Conservation (phyloP, 2,888 invertebrate genomes). For the Sthenelais limicola region DNA sequence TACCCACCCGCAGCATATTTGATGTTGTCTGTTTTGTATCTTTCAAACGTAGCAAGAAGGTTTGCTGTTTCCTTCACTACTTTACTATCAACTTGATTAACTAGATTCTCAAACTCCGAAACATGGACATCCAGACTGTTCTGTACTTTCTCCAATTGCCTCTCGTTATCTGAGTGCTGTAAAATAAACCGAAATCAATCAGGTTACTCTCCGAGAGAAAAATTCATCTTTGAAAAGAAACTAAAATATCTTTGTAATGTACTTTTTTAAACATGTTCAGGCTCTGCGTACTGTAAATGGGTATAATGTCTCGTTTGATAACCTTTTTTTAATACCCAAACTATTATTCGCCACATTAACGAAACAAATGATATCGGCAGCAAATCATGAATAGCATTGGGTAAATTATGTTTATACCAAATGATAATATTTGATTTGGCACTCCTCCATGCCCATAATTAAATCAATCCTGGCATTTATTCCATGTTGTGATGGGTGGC, state of each 20-base stretch:
- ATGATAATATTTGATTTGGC: no score
- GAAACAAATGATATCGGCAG: slow-evolving; percentile 10
- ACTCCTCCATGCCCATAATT: no score
- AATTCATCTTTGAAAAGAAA: background rate
- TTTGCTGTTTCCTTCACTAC: slow-evolving; percentile 70
- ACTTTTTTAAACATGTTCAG: background rate
- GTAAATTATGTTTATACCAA: background rate
- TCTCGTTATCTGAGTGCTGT: slow-evolving; percentile 67
- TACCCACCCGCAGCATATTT: slow-evolving; percentile 67
- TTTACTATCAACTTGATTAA: slow-evolving; percentile 59
- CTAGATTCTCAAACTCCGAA: slow-evolving; percentile 43
- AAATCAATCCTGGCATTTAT: no score
- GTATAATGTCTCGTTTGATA: no score
- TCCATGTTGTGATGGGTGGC: background rate
- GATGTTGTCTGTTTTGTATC: slow-evolving; percentile 68
- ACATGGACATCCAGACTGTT: slow-evolving; percentile 63
- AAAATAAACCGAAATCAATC: slow-evolving; percentile 46
- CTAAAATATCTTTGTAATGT: background rate
- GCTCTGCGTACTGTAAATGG: background rate
- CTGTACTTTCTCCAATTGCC: slow-evolving; percentile 55
- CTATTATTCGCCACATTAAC: no score
- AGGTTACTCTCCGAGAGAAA: no score
- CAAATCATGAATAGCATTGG: background rate
- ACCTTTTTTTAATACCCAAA: no score
- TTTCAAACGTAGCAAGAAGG: slow-evolving; percentile 67